Percentiles rank a stretch among this genome's conserved stretches.
Evolutionary conservation across 1,140 invertebrate genomes (phyloP).

Genomic region (Varroa destructor): DNA sequence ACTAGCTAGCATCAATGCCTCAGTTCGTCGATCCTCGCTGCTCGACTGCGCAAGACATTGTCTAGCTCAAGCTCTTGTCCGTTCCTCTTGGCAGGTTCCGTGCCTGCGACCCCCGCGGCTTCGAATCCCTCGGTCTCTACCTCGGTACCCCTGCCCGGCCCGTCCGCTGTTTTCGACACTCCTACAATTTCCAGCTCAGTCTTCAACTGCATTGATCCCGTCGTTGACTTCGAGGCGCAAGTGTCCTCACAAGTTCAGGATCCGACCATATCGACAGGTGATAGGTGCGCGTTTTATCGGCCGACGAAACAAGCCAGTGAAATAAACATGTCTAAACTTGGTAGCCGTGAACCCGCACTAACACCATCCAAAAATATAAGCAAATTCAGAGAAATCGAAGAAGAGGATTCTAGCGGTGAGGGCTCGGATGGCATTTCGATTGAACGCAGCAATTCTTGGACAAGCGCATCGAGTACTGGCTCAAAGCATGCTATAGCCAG

Average conservation of each 20-base stretch:
- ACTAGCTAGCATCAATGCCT: no score
- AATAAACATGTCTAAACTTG: slow-evolving; percentile 26
- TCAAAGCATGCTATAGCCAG: slow-evolving; percentile 2
- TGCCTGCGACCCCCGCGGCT: slow-evolving; percentile 16
- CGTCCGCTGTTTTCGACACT: neutral
- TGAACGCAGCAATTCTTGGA: slow-evolving; percentile 16
- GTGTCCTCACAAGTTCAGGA: neutral
- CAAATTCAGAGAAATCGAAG: slow-evolving; percentile 19
- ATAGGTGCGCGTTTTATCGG: neutral
- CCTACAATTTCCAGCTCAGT: neutral
- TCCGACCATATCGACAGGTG: neutral
- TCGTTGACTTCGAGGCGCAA: no score
- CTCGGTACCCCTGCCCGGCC: slow-evolving; percentile 17
- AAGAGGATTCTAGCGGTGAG: slow-evolving; percentile 13
- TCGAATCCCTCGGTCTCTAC: neutral
- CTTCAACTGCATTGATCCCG: no score
- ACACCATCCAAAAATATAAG: slow-evolving; percentile 11
- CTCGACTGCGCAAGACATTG: no score
- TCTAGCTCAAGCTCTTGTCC: no score
- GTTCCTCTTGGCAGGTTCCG: slow-evolving; percentile 20
- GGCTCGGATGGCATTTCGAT: slow-evolving; percentile 1
- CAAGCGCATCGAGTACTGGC: slow-evolving; percentile 13
- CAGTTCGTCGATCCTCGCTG: no score
- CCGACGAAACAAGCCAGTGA: slow-evolving; percentile 20
- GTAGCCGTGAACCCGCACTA: slow-evolving; percentile 13